Percentiles rank a stretch among this genome's conserved stretches.
These are phyloP conservation scores for Neogobius melanostomus DNA, from an alignment of 2,113 vertebrate genomes.

Conservation along the genomic window DNA sequence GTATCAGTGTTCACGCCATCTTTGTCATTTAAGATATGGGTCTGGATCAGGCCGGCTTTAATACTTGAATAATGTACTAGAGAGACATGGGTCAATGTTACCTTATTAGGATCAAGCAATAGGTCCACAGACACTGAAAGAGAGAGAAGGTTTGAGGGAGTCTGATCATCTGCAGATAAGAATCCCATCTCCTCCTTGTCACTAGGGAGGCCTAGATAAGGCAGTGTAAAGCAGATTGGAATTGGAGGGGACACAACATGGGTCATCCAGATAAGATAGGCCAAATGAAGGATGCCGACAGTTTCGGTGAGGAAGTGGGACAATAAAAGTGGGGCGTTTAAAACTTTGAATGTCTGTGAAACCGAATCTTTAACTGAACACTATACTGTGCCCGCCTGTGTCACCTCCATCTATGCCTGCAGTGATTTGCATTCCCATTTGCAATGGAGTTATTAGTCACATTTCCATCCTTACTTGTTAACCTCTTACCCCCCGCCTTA, in stretches of 20 bases:
- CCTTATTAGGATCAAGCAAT: conserved; percentile 16
- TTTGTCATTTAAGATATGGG: neutral
- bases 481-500: too few species aligned
- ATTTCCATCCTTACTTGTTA: too few species aligned
- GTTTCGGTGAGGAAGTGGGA: conserved; percentile 6
- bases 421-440: neutral
- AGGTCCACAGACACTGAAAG: neutral
- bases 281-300: conserved; percentile 21
- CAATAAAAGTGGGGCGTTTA: neutral
- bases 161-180: conserved; percentile 24
- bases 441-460: too few species aligned
- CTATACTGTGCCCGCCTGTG: too few species aligned
- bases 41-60: neutral
- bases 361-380: neutral
- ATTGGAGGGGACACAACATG: conserved; percentile 6
- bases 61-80: neutral
- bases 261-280: conserved; percentile 35
- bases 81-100: neutral
- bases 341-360: neutral
- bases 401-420: neutral
- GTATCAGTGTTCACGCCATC: conserved; percentile 8
- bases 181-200: conserved; percentile 39
- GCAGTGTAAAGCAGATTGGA: conserved; percentile 30
- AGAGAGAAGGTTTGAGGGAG: neutral
- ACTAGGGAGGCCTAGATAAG: conserved; percentile 31